Base-by-base conservation (phyloP, 2,888 invertebrate species). In the Hydrotaea cyrtoneurina region DNA sequence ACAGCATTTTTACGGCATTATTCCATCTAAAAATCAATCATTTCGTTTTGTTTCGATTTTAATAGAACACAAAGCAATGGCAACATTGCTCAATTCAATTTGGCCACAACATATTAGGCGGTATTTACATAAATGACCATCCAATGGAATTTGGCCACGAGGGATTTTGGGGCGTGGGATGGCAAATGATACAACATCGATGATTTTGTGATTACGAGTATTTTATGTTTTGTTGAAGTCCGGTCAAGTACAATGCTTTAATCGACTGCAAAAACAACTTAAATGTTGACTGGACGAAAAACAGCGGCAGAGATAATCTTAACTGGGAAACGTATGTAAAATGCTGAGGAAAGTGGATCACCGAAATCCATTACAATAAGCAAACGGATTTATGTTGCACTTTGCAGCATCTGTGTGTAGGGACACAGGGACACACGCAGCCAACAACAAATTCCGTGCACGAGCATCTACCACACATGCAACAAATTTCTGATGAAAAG, bases 311-410 rank as follows among this genome's bases (percentile, higher is more conserved):
- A 13, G 15, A 50, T 39, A 21, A 13, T 8, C n/a, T 36, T 69
- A 23, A 69, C 21, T 13, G 21, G 15, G 46, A 46, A 69, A 8
- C 46, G 23, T 46, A 3, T 46, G 69, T 46, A 46, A 43, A 69
- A 21, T 15, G 13, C 19, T 46, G 46, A 13, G 26, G 23, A 74
- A 59, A 74, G 17, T 59, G 62, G 74, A n/a, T 26, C 46, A 26
- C 26, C 26, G 26, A 62, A 74, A 39, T 74, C 46, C 17, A 31
- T 71, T 62, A 46, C 43, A 59, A 57, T 46, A 59, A 74, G 59
- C 74, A 74, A 43, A 59, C 53, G 19, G 26, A 26, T 43, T 59
- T 71, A 10, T 53, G 17, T 72, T 72, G 31, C 72, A 55, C 36
- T 55, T 72, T 71, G 10, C 72, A 26, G 5, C 55, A 19, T 11